These are phyloP conservation scores for Ooceraea biroi DNA, from an alignment of 1,140 invertebrate genomes.

Conservation along the genomic window DNA sequence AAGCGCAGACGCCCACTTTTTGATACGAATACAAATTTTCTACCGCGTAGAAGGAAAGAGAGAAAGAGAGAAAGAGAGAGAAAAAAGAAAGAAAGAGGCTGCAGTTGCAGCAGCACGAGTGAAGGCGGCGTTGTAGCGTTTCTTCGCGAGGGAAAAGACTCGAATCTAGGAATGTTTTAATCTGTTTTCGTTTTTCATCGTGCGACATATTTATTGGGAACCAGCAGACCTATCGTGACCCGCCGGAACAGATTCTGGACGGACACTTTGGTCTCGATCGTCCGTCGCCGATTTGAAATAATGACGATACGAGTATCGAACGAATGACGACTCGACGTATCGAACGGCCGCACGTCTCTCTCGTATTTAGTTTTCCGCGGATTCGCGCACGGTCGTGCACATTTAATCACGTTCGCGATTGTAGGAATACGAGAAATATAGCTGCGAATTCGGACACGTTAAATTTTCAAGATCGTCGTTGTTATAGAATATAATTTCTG, in stretches of 20 bases:
- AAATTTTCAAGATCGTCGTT: slow-evolving; percentile 6
- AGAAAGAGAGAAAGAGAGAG: not conserved
- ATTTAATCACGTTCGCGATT: slow-evolving; percentile 31
- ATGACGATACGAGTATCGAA: slow-evolving; percentile 42
- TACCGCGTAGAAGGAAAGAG: slow-evolving; percentile 78
- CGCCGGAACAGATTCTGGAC: slow-evolving; percentile 37
- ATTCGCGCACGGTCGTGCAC: slow-evolving; percentile 40
- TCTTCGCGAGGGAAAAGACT: slow-evolving; percentile 64
- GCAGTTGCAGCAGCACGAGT: slow-evolving; percentile 31
- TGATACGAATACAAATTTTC: slow-evolving; percentile 85
- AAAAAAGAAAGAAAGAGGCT: not conserved
- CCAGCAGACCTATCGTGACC: slow-evolving; percentile 38
- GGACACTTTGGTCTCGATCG: slow-evolving; percentile 46
- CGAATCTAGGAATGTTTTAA: slow-evolving; percentile 31
- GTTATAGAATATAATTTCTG: not conserved
- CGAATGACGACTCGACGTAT: slow-evolving; percentile 51
- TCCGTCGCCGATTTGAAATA: slow-evolving; percentile 33
- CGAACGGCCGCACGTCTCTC: slow-evolving; percentile 44
- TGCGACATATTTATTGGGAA: slow-evolving; percentile 37
- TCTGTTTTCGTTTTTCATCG: slow-evolving; percentile 41
- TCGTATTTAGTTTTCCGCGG: slow-evolving; percentile 13
- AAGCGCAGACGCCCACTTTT: slow-evolving; percentile 79
- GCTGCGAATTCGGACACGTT: not conserved
- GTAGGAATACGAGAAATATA: slow-evolving; percentile 15
- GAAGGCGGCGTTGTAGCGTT: slow-evolving; percentile 57